Evolutionary conservation across 2,113 vertebrate genomes (phyloP).

Genomic region (Megaceryle maxima): DNA sequence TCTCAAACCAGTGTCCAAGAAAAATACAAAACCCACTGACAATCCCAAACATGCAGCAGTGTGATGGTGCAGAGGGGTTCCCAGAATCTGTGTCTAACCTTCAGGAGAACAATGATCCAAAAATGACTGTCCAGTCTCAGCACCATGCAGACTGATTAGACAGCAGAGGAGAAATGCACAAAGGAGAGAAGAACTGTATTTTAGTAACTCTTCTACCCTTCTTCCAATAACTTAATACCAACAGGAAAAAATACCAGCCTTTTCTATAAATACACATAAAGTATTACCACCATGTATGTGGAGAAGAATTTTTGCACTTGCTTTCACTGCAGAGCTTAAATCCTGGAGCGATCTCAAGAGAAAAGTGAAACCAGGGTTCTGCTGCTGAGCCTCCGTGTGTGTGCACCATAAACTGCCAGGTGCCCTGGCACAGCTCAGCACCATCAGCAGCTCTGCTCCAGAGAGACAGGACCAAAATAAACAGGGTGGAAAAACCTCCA

Average conservation of each 20-base stretch:
- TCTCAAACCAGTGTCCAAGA: background rate
- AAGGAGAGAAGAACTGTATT: background rate
- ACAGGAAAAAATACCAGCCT: background rate
- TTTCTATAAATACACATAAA: conserved; percentile 16
- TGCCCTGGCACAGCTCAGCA: background rate
- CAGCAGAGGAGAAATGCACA: background rate
- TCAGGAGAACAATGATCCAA: fast-evolving
- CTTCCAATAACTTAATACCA: background rate
- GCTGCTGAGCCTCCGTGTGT: background rate
- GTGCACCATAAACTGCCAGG: background rate
- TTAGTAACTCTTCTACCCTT: background rate
- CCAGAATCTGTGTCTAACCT: background rate
- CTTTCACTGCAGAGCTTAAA: conserved; percentile 28
- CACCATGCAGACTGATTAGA: background rate
- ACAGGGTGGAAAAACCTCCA: background rate
- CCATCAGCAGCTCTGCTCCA: background rate
- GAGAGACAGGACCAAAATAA: conserved; percentile 35
- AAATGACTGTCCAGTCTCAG: background rate
- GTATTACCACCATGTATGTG: conserved; percentile 35
- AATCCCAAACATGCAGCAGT: fast-evolving
- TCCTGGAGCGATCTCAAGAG: background rate
- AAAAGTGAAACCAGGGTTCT: background rate
- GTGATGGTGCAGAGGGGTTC: background rate
- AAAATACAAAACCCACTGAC: background rate
- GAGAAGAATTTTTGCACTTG: conserved; percentile 23